A percentile compares a stretch with the other conserved stretches of the same genome.
Conservation (phyloP, 2,888 invertebrate genomes). For the Chironomus riparius region DNA sequence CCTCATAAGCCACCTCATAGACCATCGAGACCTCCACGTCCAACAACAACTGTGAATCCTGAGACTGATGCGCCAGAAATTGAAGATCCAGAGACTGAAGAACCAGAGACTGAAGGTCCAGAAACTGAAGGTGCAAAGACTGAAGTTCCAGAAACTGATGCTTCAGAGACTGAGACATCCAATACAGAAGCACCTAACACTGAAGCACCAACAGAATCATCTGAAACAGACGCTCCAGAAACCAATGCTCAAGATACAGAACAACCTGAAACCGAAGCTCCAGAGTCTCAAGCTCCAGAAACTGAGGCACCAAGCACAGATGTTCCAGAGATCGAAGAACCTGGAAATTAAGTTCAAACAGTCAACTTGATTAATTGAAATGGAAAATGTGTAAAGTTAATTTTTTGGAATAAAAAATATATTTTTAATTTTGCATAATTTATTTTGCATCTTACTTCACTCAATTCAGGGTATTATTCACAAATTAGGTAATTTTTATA, state of each 20-base stretch:
- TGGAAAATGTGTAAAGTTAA: too few species aligned
- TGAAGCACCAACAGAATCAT: neutral
- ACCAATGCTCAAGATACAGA: neutral
- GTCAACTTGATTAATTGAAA: too few species aligned
- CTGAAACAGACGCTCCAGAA: neutral
- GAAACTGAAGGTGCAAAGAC: neutral
- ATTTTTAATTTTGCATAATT: too few species aligned
- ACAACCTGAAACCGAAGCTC: too few species aligned
- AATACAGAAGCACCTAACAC: neutral
- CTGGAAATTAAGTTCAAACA: too few species aligned
- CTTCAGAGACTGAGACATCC: neutral
- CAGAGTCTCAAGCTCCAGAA: neutral
- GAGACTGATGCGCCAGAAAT: neutral
- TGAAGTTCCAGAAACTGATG: neutral
- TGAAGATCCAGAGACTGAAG: neutral
- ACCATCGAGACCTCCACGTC: neutral
- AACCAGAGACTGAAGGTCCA: neutral
- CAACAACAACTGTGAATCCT: neutral
- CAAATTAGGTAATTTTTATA: too few species aligned
- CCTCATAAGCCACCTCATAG: too few species aligned
- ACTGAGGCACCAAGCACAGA: neutral
- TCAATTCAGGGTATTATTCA: too few species aligned
- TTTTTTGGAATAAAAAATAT: too few species aligned
- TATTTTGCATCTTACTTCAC: too few species aligned
- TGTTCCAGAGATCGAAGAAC: too few species aligned